phyloP scores from a whole-genome alignment of 2,797 vertebrate species.

The Etheostoma perlongum region DNA sequence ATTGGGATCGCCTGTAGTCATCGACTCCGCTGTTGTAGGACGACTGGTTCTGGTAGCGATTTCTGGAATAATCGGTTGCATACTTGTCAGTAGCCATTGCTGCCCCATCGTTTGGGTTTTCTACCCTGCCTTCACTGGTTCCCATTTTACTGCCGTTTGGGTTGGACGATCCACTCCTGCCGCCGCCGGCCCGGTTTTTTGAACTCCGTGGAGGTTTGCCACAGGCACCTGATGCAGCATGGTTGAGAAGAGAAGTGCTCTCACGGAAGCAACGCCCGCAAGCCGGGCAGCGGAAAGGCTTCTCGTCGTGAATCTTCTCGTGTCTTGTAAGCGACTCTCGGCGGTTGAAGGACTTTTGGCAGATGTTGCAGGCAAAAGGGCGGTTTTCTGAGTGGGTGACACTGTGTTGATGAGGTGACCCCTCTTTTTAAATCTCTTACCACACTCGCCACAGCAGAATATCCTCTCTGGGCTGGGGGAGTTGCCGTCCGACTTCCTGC shows the following conservation, averaged over 20 bases:
- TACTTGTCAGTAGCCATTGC: slow-evolving; percentile 79
- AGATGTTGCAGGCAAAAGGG: slow-evolving; percentile 91
- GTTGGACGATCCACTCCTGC: slow-evolving; percentile 51
- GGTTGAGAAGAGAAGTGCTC: slow-evolving; percentile 87
- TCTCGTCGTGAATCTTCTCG: slow-evolving; percentile 93
- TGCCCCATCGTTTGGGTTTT: slow-evolving; percentile 60
- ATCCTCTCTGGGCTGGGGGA: slow-evolving; percentile 87
- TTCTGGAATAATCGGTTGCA: slow-evolving; percentile 81
- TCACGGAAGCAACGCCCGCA: slow-evolving; percentile 90
- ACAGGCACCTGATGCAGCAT: slow-evolving; percentile 86
- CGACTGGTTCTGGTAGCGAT: slow-evolving; percentile 81
- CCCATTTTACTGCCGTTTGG: slow-evolving; percentile 70
- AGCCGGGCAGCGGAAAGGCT: slow-evolving; percentile 91
- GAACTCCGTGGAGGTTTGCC: slow-evolving; percentile 85
- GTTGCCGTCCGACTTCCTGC: slow-evolving; percentile 77
- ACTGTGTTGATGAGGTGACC: slow-evolving; percentile 95
- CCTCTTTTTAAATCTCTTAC: slow-evolving; percentile 93
- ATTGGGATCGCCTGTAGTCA: slow-evolving; percentile 80
- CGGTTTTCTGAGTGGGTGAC: slow-evolving; percentile 92
- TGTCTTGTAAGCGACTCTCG: slow-evolving; percentile 94
- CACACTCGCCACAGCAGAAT: slow-evolving; percentile 92
- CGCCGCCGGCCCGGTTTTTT: slow-evolving; percentile 64
- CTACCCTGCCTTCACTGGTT: slow-evolving; percentile 60
- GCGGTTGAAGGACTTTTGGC: slow-evolving; percentile 94
- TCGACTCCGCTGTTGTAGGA: slow-evolving; percentile 76